Evolutionary conservation across 53 echinoderm and acorn worm species (phyloP).

Genomic region (Echinometra lucunter): DNA sequence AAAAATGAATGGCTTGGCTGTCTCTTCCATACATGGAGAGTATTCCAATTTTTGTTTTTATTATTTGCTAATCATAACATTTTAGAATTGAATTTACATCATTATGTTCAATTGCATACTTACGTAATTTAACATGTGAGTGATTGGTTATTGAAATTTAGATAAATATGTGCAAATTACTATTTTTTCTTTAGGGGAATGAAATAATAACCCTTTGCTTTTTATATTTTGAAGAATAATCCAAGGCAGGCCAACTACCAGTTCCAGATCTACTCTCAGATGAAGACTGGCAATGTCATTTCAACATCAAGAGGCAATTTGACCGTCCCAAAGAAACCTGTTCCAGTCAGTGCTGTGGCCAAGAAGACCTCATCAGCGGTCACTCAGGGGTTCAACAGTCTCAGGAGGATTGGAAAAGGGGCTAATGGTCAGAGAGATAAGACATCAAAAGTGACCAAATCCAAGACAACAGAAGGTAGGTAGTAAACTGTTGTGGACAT

Average conservation of each 20-base stretch:
- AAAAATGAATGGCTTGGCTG: neutral
- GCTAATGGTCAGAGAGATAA: slow-evolving; percentile 53
- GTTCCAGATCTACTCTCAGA: slow-evolving; percentile 90
- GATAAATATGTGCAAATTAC: too few relatives aligned
- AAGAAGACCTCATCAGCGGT: slow-evolving; percentile 85
- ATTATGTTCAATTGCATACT: too few relatives aligned
- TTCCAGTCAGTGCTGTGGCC: slow-evolving; percentile 1
- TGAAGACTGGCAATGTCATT: slow-evolving; percentile 77
- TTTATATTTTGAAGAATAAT: slow-evolving; percentile 76
- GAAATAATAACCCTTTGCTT: neutral
- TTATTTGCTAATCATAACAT: neutral
- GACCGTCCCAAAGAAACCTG: slow-evolving; percentile 50
- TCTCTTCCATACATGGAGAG: neutral
- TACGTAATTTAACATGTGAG: too few relatives aligned
- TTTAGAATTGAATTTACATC: neutral
- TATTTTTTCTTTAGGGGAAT: too few relatives aligned
- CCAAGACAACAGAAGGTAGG: slow-evolving; percentile 77
- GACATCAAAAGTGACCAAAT: slow-evolving; percentile 51
- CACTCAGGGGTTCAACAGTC: slow-evolving; percentile 89
- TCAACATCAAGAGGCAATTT: slow-evolving; percentile 68
- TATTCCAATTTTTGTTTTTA: neutral
- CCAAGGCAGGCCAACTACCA: slow-evolving; percentile 95
- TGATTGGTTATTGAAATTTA: too few relatives aligned
- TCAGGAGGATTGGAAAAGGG: slow-evolving; percentile 84
- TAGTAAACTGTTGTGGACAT: neutral